phyloP scores from a whole-genome alignment of 2,113 vertebrate genomes.

The Sorex araneus region DNA sequence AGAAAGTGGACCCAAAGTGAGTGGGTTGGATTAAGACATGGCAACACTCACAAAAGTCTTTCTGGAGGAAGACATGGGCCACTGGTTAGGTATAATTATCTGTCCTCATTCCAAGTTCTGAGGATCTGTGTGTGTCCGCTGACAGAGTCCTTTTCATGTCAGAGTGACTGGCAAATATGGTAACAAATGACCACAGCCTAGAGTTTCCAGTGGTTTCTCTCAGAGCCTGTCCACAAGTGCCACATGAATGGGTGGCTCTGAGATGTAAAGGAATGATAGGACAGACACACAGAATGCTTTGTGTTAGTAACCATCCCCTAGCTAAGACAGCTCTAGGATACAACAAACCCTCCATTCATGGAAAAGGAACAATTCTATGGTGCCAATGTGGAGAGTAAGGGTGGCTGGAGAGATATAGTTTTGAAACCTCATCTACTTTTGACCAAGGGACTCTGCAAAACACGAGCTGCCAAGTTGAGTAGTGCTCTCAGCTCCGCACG shows the following conservation, averaged over 20 bases:
- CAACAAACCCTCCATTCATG: not conserved
- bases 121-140: not conserved
- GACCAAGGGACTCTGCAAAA: conserved; percentile 1
- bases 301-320: not conserved
- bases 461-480: not conserved
- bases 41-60: not conserved
- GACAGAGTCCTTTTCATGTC: not conserved
- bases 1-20: not conserved
- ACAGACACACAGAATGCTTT: not conserved
- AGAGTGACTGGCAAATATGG: not conserved
- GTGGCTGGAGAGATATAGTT: not conserved
- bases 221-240: too few relatives aligned
- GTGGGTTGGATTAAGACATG: not conserved
- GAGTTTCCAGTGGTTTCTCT: not conserved
- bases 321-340: not conserved
- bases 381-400: not conserved
- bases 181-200: not conserved
- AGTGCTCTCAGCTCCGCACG: not conserved
- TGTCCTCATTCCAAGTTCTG: not conserved
- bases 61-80: not conserved
- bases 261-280: not conserved
- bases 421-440: not conserved
- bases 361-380: not conserved
- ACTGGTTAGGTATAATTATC: not conserved
- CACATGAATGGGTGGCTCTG: not conserved